Conservation (phyloP, 2,888 invertebrate genomes). For the Galerucella nymphaeae region DNA sequence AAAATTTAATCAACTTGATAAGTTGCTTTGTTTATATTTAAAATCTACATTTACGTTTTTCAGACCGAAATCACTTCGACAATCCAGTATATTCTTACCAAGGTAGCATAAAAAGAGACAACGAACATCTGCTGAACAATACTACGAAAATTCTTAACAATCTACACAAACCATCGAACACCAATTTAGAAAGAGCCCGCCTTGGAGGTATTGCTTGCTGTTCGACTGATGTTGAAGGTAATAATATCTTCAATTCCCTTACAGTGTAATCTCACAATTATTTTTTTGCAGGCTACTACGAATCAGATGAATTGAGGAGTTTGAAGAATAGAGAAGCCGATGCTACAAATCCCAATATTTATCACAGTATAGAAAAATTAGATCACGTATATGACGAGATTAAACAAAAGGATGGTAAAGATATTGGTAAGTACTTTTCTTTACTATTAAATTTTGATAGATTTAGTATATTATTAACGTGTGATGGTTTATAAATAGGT, state of each 20-base stretch:
- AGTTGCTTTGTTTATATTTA: too few species aligned
- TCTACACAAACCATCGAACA: constrained; percentile 70
- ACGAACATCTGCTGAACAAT: constrained; percentile 70
- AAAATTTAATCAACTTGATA: too few species aligned
- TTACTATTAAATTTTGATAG: too few species aligned
- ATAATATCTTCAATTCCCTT: constrained; percentile 5
- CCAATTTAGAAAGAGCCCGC: constrained; percentile 71
- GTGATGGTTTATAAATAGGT: constrained; percentile 12
- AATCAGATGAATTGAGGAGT: constrained; percentile 74
- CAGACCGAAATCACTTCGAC: constrained; percentile 89
- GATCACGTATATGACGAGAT: constrained; percentile 93
- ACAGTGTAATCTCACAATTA: too few species aligned
- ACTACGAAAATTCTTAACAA: constrained; percentile 72
- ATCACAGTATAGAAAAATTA: constrained; percentile 82
- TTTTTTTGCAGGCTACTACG: constrained; percentile 66
- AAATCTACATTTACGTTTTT: constrained; percentile 42
- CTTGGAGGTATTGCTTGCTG: constrained; percentile 67
- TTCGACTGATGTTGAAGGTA: constrained; percentile 64
- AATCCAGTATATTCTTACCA: constrained; percentile 91
- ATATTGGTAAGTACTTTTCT: constrained; percentile 68
- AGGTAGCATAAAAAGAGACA: constrained; percentile 65
- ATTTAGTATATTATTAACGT: too few species aligned
- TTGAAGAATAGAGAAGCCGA: constrained; percentile 88
- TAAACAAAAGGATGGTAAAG: constrained; percentile 81
- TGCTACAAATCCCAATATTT: constrained; percentile 86